Conservation (phyloP, 1,140 invertebrate species). For the Druon quercuslanigerum region DNA sequence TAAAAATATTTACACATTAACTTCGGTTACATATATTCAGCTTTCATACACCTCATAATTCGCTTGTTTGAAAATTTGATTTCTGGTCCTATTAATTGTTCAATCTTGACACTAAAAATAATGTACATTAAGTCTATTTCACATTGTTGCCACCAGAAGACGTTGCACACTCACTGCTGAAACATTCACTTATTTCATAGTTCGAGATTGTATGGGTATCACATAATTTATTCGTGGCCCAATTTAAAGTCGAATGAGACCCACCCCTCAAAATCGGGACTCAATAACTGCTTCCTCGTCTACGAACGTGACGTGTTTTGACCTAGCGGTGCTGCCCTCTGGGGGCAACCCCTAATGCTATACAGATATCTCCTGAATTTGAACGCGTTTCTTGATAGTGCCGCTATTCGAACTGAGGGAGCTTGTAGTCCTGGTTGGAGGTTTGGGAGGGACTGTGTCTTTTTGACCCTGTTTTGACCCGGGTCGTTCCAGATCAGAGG, state of each 20-base stretch:
- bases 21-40: not conserved
- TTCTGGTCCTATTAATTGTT: slow-evolving; percentile 19
- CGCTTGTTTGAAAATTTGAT: not conserved
- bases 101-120: slow-evolving; percentile 10
- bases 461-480: slow-evolving; percentile 54
- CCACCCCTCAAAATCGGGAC: slow-evolving; percentile 60
- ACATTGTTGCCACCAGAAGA: slow-evolving; percentile 13
- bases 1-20: slow-evolving; percentile 25
- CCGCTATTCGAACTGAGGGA: slow-evolving; percentile 69
- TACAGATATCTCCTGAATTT: slow-evolving; percentile 82
- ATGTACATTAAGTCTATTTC: slow-evolving; percentile 1
- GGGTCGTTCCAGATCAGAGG: slow-evolving; percentile 38
- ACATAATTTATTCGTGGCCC: no score
- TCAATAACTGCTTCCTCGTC: slow-evolving; percentile 65
- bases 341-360: slow-evolving; percentile 77
- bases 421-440: slow-evolving; percentile 72
- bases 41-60: not conserved
- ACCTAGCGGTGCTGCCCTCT: slow-evolving; percentile 65
- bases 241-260: not conserved
- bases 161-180: not conserved
- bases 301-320: slow-evolving; percentile 72
- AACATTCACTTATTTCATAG: slow-evolving; percentile 4
- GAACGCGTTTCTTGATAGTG: slow-evolving; percentile 80
- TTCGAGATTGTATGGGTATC: not conserved
- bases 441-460: slow-evolving; percentile 69